Evolutionary conservation across 2,888 invertebrate genomes (phyloP), one percentile per base, ranked within the genome.

Genomic region (Habroteleia sp.): DNA sequence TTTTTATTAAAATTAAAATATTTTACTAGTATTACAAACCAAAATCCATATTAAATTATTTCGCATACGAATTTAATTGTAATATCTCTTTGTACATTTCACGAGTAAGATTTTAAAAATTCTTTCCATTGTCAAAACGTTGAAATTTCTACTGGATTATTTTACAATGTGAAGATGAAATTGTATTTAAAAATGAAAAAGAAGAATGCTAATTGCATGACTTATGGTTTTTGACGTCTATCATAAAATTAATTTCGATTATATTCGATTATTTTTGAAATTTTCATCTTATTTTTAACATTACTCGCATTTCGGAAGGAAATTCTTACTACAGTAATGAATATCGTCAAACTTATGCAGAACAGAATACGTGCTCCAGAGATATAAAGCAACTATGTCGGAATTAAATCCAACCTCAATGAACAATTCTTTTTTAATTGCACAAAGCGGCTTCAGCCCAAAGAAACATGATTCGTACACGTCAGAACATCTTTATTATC

Each of bases 381-480:
- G 54, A 56, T 46, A 39, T 39, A 56, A 56, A 66, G 35, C 39
- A 54, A 56, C 56, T 31, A 10, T 27, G 8, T 17, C 13, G 31
- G 35, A 52, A 65, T 65, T 54, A 65, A 41, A 17, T 16, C 33
- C 65, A 25, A 66, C 56, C 56, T 66, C 63, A 31, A 48, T 68
- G 48, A 56, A 31, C 33, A 41, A 48, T 48, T 68, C 39, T 41
- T 68, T 68, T 68, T 68, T 68, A 68, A 68, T 68, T 68, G 48
- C 48, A 17, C 56, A 20, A 50, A 50, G 54, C 29, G 14, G 27
- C 37, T 16, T 54, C 44, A 23, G 20, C 8, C n/a, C 14, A 20
- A 14, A 14, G 39, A 58, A 48, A 37, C 41, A 10, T 7, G 7
- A 20, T 4, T 13, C 13, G 25, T 25, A 16, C 56, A 48, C 31